phyloP scores from a whole-genome alignment of 2,888 invertebrate species.

The Neoitamus cyanurus region DNA sequence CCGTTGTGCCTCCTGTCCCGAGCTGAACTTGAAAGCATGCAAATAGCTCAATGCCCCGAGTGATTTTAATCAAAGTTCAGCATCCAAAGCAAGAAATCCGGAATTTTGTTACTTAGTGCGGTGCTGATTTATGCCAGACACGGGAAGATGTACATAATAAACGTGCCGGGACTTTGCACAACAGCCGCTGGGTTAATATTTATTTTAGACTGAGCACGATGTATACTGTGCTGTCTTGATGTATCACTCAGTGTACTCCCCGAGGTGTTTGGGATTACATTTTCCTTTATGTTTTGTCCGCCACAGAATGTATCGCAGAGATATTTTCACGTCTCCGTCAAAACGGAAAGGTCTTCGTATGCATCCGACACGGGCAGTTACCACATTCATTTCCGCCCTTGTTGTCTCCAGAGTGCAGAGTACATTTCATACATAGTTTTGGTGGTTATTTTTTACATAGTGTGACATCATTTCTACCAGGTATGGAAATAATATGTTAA shows the following conservation, averaged over 20 bases:
- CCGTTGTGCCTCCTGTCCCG: background rate
- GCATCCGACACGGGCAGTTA: background rate
- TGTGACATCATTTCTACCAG: background rate
- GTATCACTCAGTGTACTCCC: background rate
- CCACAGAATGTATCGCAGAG: background rate
- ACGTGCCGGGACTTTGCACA: conserved; percentile 4
- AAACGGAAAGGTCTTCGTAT: background rate
- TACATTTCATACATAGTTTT: background rate
- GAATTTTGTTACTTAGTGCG: background rate
- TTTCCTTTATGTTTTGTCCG: background rate
- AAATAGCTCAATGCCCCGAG: background rate
- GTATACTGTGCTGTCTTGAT: background rate
- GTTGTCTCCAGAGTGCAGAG: background rate
- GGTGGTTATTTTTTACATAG: background rate
- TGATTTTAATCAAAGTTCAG: conserved; percentile 8
- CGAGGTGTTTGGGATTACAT: background rate
- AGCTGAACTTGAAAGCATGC: background rate
- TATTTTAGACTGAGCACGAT: background rate
- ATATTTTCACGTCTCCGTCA: background rate
- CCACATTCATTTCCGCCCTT: background rate
- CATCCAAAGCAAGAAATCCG: background rate
- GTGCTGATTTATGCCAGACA: background rate
- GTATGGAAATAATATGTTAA: background rate
- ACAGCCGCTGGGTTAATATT: conserved; percentile 18
- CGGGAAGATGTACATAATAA: background rate